Conservation (phyloP, 2,888 invertebrate genomes). For the Lycocerus yunnanus region DNA sequence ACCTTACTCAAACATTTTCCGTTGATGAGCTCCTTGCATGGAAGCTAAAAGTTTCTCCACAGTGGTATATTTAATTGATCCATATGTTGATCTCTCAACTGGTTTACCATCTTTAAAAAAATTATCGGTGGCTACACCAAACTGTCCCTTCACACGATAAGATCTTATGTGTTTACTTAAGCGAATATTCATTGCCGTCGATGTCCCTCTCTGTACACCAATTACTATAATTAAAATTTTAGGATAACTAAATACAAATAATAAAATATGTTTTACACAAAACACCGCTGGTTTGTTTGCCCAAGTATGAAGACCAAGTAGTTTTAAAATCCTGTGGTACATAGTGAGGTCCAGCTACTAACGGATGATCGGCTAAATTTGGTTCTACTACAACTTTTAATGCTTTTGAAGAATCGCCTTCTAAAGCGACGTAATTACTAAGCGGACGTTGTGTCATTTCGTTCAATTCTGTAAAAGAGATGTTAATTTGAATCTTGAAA, state of each 20-base stretch:
- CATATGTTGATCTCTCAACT: slow-evolving; percentile 70
- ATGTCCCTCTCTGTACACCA: slow-evolving; percentile 72
- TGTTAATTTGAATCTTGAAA: slow-evolving; percentile 12
- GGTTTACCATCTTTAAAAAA: slow-evolving; percentile 73
- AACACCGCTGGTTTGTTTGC: slow-evolving; percentile 73
- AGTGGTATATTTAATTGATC: slow-evolving; percentile 69
- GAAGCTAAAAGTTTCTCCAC: slow-evolving; percentile 77
- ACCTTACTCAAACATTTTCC: slow-evolving; percentile 80
- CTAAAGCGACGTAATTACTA: slow-evolving; percentile 64
- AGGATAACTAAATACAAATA: neutral
- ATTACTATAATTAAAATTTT: slow-evolving; percentile 61
- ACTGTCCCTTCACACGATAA: slow-evolving; percentile 73
- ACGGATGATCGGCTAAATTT: slow-evolving; percentile 75
- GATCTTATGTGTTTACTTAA: slow-evolving; percentile 67
- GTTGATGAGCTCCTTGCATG: slow-evolving; percentile 86
- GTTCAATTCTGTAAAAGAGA: slow-evolving; percentile 67
- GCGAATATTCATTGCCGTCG: slow-evolving; percentile 61
- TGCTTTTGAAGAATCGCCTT: slow-evolving; percentile 65
- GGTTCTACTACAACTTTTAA: slow-evolving; percentile 63
- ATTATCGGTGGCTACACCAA: slow-evolving; percentile 78
- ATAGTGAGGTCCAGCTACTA: slow-evolving; percentile 78
- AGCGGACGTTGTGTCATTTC: slow-evolving; percentile 66
- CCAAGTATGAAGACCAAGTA: slow-evolving; percentile 64
- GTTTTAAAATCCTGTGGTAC: slow-evolving; percentile 68
- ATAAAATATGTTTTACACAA: slow-evolving; percentile 59